A percentile compares a stretch with the other conserved stretches of the same genome.
Conservation (phyloP, 2,113 vertebrate species). For the Procavia capensis region DNA sequence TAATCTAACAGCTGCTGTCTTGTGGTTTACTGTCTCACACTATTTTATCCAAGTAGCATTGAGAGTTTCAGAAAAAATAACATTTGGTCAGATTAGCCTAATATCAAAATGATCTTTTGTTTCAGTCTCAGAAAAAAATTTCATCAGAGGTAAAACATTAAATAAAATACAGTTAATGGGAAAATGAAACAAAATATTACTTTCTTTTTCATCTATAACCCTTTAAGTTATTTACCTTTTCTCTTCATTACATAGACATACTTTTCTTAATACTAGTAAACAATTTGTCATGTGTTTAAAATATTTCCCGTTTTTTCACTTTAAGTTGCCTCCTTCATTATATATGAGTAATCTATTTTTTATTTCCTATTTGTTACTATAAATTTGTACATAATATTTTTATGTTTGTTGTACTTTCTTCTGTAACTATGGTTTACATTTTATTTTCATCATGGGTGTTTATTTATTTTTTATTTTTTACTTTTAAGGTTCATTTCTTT, state of each 20-base stretch:
- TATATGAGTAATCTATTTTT: neutral
- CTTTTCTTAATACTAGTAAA: neutral
- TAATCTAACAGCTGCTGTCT: neutral
- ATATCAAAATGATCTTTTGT: neutral
- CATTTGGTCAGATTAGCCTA: neutral
- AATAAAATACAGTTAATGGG: neutral
- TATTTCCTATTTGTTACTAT: neutral
- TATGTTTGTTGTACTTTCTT: neutral
- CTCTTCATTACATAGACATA: neutral
- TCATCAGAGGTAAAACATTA: constrained; percentile 18
- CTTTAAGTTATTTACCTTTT: neutral
- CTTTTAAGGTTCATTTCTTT: neutral
- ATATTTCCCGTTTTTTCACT: constrained; percentile 11
- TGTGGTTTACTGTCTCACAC: neutral
- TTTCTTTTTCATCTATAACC: neutral
- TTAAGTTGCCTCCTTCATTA: neutral
- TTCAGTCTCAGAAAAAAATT: neutral
- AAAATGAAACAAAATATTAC: neutral
- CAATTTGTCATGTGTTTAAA: neutral
- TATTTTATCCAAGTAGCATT: neutral
- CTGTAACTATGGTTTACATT: neutral
- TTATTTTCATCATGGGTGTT: constrained; percentile 12
- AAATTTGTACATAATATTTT: neutral
- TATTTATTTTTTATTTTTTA: neutral
- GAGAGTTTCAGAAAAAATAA: constrained; percentile 13